These are phyloP conservation scores for Lucinisca nassula DNA, from an alignment of 2,888 invertebrate species.

Conservation along the genomic window DNA sequence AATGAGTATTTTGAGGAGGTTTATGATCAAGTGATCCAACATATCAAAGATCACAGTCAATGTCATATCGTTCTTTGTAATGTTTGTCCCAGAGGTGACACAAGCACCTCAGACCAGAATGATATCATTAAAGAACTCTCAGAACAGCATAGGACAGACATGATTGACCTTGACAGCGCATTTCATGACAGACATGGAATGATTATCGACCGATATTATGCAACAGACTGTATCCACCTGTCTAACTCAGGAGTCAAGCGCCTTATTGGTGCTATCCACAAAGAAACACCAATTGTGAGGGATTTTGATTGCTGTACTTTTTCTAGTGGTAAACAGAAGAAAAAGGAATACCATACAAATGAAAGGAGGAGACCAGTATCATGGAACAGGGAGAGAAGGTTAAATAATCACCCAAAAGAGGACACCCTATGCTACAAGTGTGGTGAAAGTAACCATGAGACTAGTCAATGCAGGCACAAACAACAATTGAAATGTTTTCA, in stretches of 20 bases:
- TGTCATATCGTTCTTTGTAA: not conserved
- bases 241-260: not conserved
- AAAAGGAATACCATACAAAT: not conserved
- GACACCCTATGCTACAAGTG: not conserved
- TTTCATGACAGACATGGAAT: not conserved
- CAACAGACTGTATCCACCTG: not conserved
- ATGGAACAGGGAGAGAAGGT: not conserved
- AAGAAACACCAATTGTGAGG: not conserved
- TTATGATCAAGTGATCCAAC: not conserved
- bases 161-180: not conserved
- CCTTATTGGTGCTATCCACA: not conserved
- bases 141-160: not conserved
- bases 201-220: not conserved
- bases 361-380: not conserved
- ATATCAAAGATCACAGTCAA: not conserved
- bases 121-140: not conserved
- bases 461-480: not conserved
- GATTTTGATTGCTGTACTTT: not conserved
- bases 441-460: not conserved
- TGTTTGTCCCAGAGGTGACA: not conserved
- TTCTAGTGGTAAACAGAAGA: too few species aligned
- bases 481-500: not conserved
- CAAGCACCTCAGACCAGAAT: not conserved
- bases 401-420: not conserved
- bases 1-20: not conserved